A percentile compares a stretch with the other conserved stretches of the same genome.
Conservation (phyloP, 2,113 vertebrate species). For the Montifringilla adamsi region DNA sequence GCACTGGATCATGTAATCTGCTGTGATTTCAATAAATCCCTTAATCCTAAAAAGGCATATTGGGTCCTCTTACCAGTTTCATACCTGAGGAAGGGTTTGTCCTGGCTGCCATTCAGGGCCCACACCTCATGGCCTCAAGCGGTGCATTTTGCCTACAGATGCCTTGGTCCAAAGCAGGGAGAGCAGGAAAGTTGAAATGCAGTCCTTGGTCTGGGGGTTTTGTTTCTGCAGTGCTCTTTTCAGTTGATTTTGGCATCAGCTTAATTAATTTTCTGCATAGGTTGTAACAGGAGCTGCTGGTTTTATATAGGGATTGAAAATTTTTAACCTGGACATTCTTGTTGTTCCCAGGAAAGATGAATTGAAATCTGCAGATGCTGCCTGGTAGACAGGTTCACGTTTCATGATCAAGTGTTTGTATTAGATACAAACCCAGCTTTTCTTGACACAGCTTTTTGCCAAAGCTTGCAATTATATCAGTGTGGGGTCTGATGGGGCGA, state of each 20-base stretch:
- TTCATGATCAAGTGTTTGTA: background rate
- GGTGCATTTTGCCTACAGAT: background rate
- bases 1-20: background rate
- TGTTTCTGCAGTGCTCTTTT: background rate
- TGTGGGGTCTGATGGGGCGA: background rate
- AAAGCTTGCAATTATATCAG: fast-evolving
- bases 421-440: background rate
- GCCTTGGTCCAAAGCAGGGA: background rate
- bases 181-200: background rate
- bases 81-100: background rate
- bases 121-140: background rate
- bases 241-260: background rate
- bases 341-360: background rate
- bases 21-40: background rate
- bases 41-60: background rate
- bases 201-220: background rate
- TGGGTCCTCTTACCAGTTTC: background rate
- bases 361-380: background rate
- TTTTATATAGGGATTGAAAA: background rate
- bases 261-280: background rate
- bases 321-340: background rate
- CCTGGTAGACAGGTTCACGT: background rate
- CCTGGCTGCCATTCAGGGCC: fast-evolving
- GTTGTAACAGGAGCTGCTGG: background rate
- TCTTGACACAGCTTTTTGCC: background rate